phyloP scores from a whole-genome alignment of 2,888 invertebrate genomes.

The Drosophila cyrtoloma region DNA sequence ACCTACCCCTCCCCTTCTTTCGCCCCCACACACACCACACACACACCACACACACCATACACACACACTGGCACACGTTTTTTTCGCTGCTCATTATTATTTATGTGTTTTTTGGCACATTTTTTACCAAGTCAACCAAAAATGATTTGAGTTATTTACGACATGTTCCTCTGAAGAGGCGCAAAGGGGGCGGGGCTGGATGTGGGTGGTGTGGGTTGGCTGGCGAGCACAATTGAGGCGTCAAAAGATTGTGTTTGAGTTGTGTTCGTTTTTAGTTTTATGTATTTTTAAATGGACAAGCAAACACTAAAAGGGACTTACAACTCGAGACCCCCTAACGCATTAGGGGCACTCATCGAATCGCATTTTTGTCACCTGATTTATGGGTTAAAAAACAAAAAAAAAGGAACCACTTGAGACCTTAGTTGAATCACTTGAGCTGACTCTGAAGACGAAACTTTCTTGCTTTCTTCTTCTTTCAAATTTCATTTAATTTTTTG shows the following conservation, averaged over 20 bases:
- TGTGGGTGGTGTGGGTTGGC: not conserved
- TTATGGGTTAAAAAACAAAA: conserved; percentile 9
- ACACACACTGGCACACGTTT: not conserved
- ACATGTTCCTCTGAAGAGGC: conserved; percentile 32
- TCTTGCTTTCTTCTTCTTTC: not conserved
- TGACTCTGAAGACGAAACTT: not conserved
- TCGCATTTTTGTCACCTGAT: conserved; percentile 13
- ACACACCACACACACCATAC: not conserved
- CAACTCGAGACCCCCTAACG: conserved; percentile 12
- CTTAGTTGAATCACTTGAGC: not conserved
- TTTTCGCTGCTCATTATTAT: conserved; percentile 47
- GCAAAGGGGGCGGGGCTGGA: not conserved
- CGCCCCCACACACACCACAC: not conserved
- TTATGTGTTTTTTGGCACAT: conserved; percentile 68
- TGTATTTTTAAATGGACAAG: conserved; percentile 75
- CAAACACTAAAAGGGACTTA: conserved; percentile 59
- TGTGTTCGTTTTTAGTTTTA: conserved; percentile 60
- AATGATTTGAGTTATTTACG: conserved; percentile 66
- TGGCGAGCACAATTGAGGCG: conserved; percentile 3
- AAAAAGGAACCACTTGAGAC: not conserved
- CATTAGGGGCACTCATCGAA: conserved; percentile 49
- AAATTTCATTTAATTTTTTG: not conserved
- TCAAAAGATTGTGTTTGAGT: conserved; percentile 21
- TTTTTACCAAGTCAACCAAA: conserved; percentile 41
- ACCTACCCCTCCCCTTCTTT: not conserved